These are phyloP conservation scores for Eupithecia abbreviata DNA, from an alignment of 2,888 invertebrate genomes.

Conservation along the genomic window DNA sequence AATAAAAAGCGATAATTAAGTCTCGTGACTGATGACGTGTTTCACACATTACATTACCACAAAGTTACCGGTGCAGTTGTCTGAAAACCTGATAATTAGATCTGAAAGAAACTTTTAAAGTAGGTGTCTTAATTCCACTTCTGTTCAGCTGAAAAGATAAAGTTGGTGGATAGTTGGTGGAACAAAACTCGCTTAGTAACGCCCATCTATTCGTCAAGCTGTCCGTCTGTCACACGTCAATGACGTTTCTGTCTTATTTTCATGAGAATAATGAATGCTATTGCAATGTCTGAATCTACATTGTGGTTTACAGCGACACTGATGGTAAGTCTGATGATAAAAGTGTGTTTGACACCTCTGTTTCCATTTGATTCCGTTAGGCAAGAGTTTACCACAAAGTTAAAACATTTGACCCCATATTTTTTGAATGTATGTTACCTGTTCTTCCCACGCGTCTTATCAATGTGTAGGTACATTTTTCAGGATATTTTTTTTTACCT, in stretches of 20 bases:
- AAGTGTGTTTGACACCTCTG: not conserved
- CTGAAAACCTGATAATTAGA: not conserved
- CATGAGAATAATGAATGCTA: not conserved
- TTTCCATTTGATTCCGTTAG: not conserved
- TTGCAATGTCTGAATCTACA: not conserved
- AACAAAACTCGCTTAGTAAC: slow-evolving; percentile 36
- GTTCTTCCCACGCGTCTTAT: too few relatives aligned
- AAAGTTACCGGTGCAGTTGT: not conserved
- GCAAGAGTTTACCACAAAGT: too few relatives aligned
- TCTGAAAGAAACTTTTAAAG: not conserved
- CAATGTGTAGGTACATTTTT: too few relatives aligned
- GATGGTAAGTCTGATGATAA: not conserved
- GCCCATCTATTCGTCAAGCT: slow-evolving; percentile 48
- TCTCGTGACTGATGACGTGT: slow-evolving; percentile 52
- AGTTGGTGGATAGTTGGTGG: not conserved
- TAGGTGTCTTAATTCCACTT: not conserved
- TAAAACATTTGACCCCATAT: too few relatives aligned
- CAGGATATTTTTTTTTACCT: too few relatives aligned
- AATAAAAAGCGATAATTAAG: slow-evolving; percentile 29
- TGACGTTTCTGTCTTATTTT: slow-evolving; percentile 19
- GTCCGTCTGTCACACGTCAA: slow-evolving; percentile 48
- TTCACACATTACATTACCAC: slow-evolving; percentile 30
- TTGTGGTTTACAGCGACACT: not conserved
- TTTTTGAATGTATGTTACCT: too few relatives aligned
- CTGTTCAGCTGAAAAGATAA: not conserved